phyloP scores from a whole-genome alignment of 2,113 vertebrate genomes.

The Sinocyclocheilus rhinocerous region DNA sequence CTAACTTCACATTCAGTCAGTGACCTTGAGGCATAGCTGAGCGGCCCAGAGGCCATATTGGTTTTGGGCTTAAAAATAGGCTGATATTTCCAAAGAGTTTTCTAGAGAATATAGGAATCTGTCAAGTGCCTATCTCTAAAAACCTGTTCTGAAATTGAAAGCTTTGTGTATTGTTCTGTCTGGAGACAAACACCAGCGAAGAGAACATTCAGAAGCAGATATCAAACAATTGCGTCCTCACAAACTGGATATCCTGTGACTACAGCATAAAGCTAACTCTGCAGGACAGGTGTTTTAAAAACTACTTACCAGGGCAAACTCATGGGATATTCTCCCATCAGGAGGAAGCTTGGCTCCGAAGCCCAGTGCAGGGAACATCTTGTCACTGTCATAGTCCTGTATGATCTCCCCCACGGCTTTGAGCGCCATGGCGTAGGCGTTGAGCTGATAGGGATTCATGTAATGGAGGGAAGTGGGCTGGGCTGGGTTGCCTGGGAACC shows the following conservation, averaged over 20 bases:
- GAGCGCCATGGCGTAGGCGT: conserved; percentile 95
- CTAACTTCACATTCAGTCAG: no score
- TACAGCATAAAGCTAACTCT: no score
- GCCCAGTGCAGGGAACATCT: conserved; percentile 97
- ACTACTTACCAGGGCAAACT: conserved; percentile 91
- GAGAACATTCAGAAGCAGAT: no score
- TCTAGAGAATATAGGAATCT: background rate
- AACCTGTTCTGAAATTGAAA: background rate
- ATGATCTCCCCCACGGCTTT: conserved; percentile 97
- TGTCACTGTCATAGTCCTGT: conserved; percentile 98
- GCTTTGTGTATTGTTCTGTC: background rate
- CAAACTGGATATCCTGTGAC: no score
- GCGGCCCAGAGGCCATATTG: no score
- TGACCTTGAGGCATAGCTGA: no score
- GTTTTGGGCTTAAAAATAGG: background rate
- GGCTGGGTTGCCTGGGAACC: conserved; percentile 87
- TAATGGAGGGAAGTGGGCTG: conserved; percentile 97
- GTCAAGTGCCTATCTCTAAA: background rate
- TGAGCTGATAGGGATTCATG: conserved; percentile 96
- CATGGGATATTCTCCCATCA: conserved; percentile 93
- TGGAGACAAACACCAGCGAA: no score
- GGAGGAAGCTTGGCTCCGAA: conserved; percentile 97
- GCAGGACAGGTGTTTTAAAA: no score
- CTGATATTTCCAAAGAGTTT: no score
- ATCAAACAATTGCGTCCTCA: no score